These are phyloP conservation scores for Balaeniceps rex DNA, from an alignment of 2,113 vertebrate genomes.

Conservation along the genomic window DNA sequence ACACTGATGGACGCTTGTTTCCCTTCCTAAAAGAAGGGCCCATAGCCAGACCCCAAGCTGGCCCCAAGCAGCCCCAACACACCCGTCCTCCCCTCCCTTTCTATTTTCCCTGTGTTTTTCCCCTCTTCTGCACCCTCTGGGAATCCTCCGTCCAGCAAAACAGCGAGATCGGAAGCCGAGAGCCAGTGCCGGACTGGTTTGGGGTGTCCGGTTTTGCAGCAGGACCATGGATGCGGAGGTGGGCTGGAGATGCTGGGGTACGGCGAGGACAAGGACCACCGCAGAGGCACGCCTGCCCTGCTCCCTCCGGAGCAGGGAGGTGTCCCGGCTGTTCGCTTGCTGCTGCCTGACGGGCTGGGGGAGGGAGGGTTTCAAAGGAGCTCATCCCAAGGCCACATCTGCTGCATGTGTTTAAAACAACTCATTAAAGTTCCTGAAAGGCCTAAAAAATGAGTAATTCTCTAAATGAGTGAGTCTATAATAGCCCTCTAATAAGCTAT, in stretches of 20 bases:
- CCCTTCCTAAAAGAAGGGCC: neutral
- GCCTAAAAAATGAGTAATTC: conserved; percentile 61
- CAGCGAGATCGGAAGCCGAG: accelerated
- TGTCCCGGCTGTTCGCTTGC: neutral
- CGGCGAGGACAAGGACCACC: accelerated
- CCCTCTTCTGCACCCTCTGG: neutral
- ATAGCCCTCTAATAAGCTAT: conserved; percentile 49
- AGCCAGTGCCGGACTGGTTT: accelerated
- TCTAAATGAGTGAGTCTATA: conserved; percentile 49
- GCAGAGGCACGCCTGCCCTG: accelerated
- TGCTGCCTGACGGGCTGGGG: neutral
- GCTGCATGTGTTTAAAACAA: conserved; percentile 50
- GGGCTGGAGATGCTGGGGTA: neutral
- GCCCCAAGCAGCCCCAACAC: neutral
- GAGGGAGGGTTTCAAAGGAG: conserved; percentile 29
- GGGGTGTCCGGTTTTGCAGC: neutral
- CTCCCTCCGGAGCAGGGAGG: neutral
- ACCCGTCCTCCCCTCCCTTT: neutral
- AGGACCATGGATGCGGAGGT: no score
- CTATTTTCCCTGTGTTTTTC: neutral
- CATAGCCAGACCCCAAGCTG: neutral
- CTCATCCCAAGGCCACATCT: conserved; percentile 57
- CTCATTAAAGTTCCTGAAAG: conserved; percentile 63
- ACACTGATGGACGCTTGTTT: neutral
- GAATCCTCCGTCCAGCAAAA: neutral